phyloP scores from a whole-genome alignment of 2,888 invertebrate species.

The Embidobia sp. region DNA sequence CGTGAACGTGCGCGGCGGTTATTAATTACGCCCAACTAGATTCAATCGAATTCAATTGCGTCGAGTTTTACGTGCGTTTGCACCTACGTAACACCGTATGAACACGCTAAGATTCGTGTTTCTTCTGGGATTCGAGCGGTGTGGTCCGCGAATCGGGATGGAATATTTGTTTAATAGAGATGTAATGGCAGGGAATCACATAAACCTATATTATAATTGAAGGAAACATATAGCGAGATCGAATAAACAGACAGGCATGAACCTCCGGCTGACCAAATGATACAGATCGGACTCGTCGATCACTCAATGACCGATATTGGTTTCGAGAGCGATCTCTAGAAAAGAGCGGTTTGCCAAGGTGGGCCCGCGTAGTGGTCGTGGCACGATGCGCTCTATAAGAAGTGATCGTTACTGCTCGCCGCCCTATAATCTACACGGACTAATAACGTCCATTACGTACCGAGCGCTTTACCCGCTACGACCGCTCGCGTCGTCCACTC shows the following conservation, averaged over 20 bases:
- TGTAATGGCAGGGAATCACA: slow-evolving; percentile 52
- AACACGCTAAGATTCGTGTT: too few species aligned
- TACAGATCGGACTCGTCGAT: slow-evolving; percentile 58
- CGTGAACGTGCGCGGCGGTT: not conserved
- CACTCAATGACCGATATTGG: slow-evolving; percentile 69
- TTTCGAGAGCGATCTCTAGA: slow-evolving; percentile 70
- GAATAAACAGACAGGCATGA: slow-evolving; percentile 30
- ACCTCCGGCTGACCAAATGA: slow-evolving; percentile 60
- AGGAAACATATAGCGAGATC: slow-evolving; percentile 26
- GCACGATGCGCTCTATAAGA: slow-evolving; percentile 79
- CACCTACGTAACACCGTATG: not conserved
- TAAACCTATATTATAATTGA: slow-evolving; percentile 51
- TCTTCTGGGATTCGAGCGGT: slow-evolving; percentile 9
- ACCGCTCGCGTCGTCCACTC: slow-evolving; percentile 75
- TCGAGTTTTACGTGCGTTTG: too few species aligned
- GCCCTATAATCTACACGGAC: slow-evolving; percentile 82
- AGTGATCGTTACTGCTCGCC: slow-evolving; percentile 81
- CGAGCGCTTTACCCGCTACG: slow-evolving; percentile 73
- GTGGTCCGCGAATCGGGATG: slow-evolving; percentile 25
- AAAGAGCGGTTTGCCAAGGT: slow-evolving; percentile 70
- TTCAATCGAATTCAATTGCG: not conserved
- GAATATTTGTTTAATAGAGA: slow-evolving; percentile 48
- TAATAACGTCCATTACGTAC: slow-evolving; percentile 82
- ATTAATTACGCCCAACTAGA: not conserved
- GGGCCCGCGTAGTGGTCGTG: slow-evolving; percentile 71